Conservation (phyloP, 2,797 vertebrate genomes). For the Macrochelys suwanniensis region DNA sequence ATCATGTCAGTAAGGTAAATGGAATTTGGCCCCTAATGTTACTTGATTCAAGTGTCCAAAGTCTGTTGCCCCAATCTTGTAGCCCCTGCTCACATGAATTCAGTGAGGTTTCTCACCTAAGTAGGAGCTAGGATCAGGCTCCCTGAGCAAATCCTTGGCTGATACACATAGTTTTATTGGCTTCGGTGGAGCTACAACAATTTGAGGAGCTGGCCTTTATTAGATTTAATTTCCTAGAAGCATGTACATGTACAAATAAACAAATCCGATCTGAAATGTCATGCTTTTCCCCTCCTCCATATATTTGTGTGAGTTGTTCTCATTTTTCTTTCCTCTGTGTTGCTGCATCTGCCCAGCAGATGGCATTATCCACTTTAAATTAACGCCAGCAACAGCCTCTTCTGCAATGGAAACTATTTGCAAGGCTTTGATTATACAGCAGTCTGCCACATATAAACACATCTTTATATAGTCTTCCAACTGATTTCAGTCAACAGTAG, state of each 20-base stretch:
- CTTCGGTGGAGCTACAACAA: not conserved
- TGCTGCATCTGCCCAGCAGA: not conserved
- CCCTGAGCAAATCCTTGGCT: not conserved
- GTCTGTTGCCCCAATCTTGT: not conserved
- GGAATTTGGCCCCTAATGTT: not conserved
- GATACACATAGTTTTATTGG: not conserved
- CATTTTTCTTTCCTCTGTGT: not conserved
- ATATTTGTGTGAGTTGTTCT: not conserved
- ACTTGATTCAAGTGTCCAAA: not conserved
- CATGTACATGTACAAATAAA: not conserved
- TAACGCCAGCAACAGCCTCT: accelerated
- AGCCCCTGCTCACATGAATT: not conserved
- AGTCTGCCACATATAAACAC: not conserved
- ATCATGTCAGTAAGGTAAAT: accelerated
- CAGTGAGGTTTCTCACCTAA: not conserved
- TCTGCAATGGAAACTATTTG: not conserved
- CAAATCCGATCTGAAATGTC: not conserved
- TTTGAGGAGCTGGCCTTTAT: not conserved
- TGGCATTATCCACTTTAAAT: constrained; percentile 29
- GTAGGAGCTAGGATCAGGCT: not conserved
- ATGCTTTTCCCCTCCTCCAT: not conserved
- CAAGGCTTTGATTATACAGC: not conserved
- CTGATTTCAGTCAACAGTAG: not conserved
- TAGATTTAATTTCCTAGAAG: not conserved
- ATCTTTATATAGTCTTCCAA: constrained; percentile 6